These are phyloP conservation scores for Vidua chalybeata DNA, from an alignment of 2,113 vertebrate genomes.

Conservation along the genomic window DNA sequence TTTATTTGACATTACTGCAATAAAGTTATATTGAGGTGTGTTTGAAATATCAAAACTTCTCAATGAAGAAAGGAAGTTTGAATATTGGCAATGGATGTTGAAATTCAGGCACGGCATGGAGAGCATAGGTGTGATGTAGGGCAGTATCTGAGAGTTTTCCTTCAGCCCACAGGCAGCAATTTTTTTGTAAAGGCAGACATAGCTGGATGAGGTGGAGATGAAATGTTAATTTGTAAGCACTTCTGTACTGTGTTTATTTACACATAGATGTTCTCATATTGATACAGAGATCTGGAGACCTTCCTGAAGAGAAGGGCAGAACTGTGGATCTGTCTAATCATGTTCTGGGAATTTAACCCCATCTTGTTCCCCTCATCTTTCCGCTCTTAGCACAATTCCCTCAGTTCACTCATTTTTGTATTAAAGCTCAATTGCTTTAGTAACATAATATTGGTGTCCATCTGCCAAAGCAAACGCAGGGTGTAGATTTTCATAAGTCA, in stretches of 20 bases:
- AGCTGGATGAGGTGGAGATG: neutral
- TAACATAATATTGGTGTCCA: neutral
- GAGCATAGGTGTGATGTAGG: neutral
- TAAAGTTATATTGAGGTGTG: neutral
- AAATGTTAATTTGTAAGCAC: neutral
- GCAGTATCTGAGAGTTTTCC: neutral
- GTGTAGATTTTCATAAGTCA: constrained; percentile 1
- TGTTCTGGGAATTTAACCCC: neutral
- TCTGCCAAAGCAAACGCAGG: constrained; percentile 41
- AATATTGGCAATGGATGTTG: neutral
- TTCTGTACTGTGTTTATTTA: neutral
- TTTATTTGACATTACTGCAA: neutral
- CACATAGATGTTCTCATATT: neutral
- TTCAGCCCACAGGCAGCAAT: neutral
- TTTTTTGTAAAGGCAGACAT: neutral
- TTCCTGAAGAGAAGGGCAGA: neutral
- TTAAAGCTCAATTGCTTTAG: neutral
- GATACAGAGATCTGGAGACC: neutral
- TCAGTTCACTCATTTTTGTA: neutral
- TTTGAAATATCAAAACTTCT: neutral
- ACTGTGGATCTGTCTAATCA: neutral
- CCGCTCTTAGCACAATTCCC: neutral
- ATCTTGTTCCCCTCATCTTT: neutral
- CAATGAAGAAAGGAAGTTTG: neutral
- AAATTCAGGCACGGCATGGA: neutral